Conservation (phyloP, 2,888 invertebrate genomes). For the Masnerella sp. region DNA sequence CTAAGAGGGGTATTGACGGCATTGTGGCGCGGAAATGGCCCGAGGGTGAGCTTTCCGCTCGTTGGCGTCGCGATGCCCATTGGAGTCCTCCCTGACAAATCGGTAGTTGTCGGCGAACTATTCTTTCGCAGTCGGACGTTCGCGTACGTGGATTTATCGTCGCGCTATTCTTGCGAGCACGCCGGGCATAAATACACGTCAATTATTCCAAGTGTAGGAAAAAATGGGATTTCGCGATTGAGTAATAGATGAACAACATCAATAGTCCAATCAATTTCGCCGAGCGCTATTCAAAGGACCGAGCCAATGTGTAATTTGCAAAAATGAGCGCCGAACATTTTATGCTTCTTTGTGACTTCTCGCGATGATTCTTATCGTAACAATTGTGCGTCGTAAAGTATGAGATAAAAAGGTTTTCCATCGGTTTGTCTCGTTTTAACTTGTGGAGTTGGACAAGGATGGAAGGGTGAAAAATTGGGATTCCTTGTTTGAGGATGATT, state of each 20-base stretch:
- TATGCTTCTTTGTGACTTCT: too few species aligned
- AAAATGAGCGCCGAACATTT: too few species aligned
- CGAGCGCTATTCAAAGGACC: too few species aligned
- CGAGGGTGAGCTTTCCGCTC: conserved; percentile 74
- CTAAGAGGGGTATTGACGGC: conserved; percentile 70
- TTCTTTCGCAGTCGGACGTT: conserved; percentile 68
- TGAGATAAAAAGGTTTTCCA: too few species aligned
- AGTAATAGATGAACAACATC: neutral
- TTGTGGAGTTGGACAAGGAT: too few species aligned
- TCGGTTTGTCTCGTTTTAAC: too few species aligned
- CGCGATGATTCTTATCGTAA: too few species aligned
- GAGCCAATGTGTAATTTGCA: too few species aligned
- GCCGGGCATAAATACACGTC: conserved; percentile 72
- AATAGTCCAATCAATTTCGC: too few species aligned
- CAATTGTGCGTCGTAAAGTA: too few species aligned
- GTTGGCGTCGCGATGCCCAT: conserved; percentile 74
- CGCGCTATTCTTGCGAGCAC: conserved; percentile 67
- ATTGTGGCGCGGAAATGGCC: conserved; percentile 71
- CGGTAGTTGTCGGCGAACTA: conserved; percentile 75
- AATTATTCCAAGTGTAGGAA: conserved; percentile 67
- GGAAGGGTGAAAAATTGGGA: too few species aligned
- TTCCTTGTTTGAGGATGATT: too few species aligned
- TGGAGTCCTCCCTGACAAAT: conserved; percentile 77
- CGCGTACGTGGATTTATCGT: conserved; percentile 72
- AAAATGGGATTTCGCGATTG: conserved; percentile 10